phyloP scores from a whole-genome alignment of 2,888 invertebrate genomes.

The Mermis nigrescens region DNA sequence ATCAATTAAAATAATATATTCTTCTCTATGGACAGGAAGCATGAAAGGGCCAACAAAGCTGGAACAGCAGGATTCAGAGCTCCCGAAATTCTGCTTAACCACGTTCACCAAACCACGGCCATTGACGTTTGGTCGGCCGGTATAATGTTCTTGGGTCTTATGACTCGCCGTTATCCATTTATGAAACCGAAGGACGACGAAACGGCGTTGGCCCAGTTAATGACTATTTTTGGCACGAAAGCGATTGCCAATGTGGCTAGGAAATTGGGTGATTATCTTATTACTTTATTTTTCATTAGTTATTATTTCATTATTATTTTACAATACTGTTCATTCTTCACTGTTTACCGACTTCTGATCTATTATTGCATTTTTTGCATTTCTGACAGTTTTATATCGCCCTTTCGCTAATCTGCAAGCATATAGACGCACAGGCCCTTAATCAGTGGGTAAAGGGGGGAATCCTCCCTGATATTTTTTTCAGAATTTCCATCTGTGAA shows the following conservation, averaged over 20 bases:
- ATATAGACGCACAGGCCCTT: no score
- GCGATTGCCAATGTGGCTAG: constrained; percentile 48
- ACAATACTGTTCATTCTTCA: no score
- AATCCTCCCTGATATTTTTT: no score
- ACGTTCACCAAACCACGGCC: constrained; percentile 55
- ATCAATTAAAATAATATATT: constrained; percentile 23
- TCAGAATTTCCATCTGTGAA: no score
- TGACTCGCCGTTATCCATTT: constrained; percentile 61
- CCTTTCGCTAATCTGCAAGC: no score
- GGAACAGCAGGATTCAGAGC: constrained; percentile 75
- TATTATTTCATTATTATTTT: no score
- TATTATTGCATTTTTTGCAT: no score
- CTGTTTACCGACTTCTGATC: no score
- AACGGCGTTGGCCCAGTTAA: constrained; percentile 60
- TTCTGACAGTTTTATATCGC: no score
- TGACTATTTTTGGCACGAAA: constrained; percentile 53
- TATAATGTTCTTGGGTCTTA: constrained; percentile 55
- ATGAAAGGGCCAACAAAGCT: constrained; percentile 36
- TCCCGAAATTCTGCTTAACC: constrained; percentile 54
- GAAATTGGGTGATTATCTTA: constrained; percentile 42
- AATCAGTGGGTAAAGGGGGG: no score
- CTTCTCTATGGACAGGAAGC: not conserved
- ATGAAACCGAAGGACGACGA: constrained; percentile 60
- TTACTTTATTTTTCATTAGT: not conserved
- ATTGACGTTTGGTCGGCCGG: constrained; percentile 77